These are phyloP conservation scores for Gerris buenoi DNA, from an alignment of 1,140 invertebrate species.

Conservation along the genomic window DNA sequence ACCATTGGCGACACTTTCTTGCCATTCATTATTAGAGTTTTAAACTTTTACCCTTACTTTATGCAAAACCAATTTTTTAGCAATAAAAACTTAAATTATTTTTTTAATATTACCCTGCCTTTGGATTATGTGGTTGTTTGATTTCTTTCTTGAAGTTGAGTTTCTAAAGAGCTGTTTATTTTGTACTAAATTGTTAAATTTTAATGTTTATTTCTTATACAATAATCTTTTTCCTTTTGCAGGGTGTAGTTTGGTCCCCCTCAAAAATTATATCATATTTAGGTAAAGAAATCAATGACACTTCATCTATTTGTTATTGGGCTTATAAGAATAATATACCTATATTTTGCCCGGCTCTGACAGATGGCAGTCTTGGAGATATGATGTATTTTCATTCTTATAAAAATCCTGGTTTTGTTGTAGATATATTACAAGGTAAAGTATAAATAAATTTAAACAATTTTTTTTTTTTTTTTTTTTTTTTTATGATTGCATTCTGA, in stretches of 20 bases:
- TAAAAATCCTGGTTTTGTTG: constrained; percentile 73
- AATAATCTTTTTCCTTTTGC: neutral
- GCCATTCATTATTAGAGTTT: no score
- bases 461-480: no score
- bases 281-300: constrained; percentile 81
- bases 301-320: constrained; percentile 94
- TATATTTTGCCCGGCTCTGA: constrained; percentile 92
- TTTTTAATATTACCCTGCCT: no score
- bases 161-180: neutral
- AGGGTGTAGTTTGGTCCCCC: constrained; percentile 76
- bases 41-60: no score
- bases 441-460: no score
- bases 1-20: no score
- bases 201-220: neutral
- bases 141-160: no score
- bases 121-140: no score
- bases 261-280: constrained; percentile 71
- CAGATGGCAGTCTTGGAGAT: constrained; percentile 95
- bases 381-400: constrained; percentile 99
- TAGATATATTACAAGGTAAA: constrained; percentile 84
- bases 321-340: constrained; percentile 94
- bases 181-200: neutral
- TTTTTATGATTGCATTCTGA: no score
- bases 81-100: no score
- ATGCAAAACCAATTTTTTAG: no score